Base-by-base conservation (phyloP, 2,888 invertebrate genomes). In the Drosophila meridionalis region DNA sequence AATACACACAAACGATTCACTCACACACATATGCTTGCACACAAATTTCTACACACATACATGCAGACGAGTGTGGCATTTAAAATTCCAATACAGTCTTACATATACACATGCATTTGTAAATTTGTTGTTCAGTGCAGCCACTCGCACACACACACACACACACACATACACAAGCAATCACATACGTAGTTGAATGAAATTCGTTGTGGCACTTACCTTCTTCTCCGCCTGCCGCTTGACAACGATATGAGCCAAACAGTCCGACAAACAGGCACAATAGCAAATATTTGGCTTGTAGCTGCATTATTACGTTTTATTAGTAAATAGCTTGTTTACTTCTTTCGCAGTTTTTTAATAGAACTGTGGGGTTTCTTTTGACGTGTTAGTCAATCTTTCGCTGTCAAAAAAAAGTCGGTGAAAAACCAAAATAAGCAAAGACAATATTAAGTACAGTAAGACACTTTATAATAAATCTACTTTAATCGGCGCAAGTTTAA, bases 181-280 rank as follows among this genome's bases (percentile, higher is more conserved):
- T 56, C 8, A 34, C 12, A 32, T 48, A 55, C 55, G 38, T 20
- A 60, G 36, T 50, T 62, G 57, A 71, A 69, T 64, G 48, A 60
- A 74, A 72, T 84, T 73, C 63, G 57, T 62, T 76, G 64, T 76
- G 72, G 76, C 76, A 68, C 90, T 87, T 75, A 82, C 87, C 73
- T 63, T 79, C 83, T 36, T 66, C 79, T 34, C 70, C 71, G 32
- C 11, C 66, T 1, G 26, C 73, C 64, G 58, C 72, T 73, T 85
- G 66, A 76, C 86, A 82, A 72, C 80, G 83, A 65, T 81, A 73
- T 43, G 83, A 82, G 57, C 83, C 78, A 73, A 91, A 82, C 56
- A 92, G 79, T 61, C 84, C 92, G 32, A 90, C 83, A 48, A 92
- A 82, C 60, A 92, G 76, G 79, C 78, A 91, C 66, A 91, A 61